Conservation (phyloP, 2,888 invertebrate species). For the Therioaphis trifolii region DNA sequence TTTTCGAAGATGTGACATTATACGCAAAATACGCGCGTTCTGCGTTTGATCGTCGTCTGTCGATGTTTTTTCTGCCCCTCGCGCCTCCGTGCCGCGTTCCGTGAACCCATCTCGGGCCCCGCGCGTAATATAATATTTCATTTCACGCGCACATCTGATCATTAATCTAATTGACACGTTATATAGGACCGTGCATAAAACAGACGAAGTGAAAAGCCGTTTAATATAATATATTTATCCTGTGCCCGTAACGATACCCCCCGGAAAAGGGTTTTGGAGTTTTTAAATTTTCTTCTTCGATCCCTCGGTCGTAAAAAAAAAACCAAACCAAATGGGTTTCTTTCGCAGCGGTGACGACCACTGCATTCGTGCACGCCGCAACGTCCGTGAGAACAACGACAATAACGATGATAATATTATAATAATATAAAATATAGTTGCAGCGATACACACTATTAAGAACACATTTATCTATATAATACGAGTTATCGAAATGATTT, state of each 20-base stretch:
- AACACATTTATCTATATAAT: constrained; percentile 3
- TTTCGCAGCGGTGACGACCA: neutral
- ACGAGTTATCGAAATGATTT: constrained; percentile 50
- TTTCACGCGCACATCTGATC: constrained; percentile 17
- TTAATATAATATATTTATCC: neutral
- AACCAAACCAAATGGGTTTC: too few species aligned
- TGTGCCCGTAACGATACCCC: neutral
- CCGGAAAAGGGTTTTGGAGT: neutral
- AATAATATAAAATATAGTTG: too few species aligned
- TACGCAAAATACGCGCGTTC: neutral
- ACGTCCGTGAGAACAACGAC: constrained; percentile 32
- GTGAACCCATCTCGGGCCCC: neutral
- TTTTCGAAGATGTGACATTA: neutral
- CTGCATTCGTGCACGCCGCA: neutral
- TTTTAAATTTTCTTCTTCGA: neutral
- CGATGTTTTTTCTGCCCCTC: neutral
- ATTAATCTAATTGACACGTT: constrained; percentile 45
- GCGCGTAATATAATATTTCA: constrained; percentile 18
- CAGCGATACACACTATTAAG: constrained; percentile 10
- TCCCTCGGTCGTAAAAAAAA: neutral
- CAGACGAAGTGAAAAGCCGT: neutral
- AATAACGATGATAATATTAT: neutral
- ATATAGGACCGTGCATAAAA: neutral
- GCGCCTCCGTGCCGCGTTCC: neutral
- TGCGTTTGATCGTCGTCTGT: constrained; percentile 4